These are phyloP conservation scores for Mylabris sibirica DNA, from an alignment of 2,888 invertebrate genomes.

Conservation along the genomic window DNA sequence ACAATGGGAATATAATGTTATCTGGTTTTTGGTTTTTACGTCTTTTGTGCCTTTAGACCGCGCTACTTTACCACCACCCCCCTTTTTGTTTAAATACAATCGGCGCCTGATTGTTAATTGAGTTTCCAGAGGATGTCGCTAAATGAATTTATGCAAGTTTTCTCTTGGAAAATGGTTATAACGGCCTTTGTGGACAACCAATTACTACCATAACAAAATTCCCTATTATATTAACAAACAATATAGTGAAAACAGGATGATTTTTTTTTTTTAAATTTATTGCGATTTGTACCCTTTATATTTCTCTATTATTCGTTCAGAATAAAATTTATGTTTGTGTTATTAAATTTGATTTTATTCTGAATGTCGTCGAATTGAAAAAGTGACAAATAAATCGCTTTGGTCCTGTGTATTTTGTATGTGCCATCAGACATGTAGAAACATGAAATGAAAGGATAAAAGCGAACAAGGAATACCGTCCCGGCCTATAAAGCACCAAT, in stretches of 20 bases:
- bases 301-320: not conserved
- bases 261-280: not conserved
- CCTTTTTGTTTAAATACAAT: constrained; percentile 57
- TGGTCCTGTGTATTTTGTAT: not conserved
- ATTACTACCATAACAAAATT: constrained; percentile 19
- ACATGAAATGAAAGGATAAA: constrained; percentile 19
- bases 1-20: constrained; percentile 60
- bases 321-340: not conserved
- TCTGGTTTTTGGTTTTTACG: constrained; percentile 55
- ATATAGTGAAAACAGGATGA: not conserved
- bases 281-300: not conserved
- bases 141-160: constrained; percentile 55
- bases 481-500: constrained; percentile 47
- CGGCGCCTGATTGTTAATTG: constrained; percentile 60
- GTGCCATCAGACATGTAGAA: constrained; percentile 20
- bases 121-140: constrained; percentile 55
- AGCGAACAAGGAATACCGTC: constrained; percentile 46
- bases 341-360: not conserved
- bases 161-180: constrained; percentile 41
- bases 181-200: constrained; percentile 34
- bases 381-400: constrained; percentile 4
- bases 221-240: not conserved
- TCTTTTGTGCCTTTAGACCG: constrained; percentile 55
- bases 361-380: not conserved
- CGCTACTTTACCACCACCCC: constrained; percentile 54